phyloP scores from a whole-genome alignment of 1,140 invertebrate genomes.

The Bombus confusus region DNA sequence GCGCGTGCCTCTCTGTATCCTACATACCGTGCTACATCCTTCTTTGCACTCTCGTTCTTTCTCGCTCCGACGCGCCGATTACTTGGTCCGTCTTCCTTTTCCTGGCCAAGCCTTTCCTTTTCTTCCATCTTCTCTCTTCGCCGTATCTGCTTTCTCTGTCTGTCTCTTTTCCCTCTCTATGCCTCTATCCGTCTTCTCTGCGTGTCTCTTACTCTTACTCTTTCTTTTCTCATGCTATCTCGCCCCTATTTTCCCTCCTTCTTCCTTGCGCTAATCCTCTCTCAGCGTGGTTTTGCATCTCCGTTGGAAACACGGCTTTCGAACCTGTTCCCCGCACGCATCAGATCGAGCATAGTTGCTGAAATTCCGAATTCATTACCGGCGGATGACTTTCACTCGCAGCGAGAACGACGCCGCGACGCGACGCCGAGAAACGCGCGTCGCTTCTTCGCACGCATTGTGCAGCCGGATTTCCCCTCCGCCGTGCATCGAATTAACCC shows the following conservation, averaged over 20 bases:
- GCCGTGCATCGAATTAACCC: conserved; percentile 20
- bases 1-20: conserved; percentile 18
- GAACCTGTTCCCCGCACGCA: conserved; percentile 38
- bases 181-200: neutral
- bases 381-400: conserved; percentile 64
- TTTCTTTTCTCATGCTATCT: neutral
- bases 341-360: conserved; percentile 41
- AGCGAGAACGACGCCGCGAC: conserved; percentile 2
- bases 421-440: neutral
- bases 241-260: neutral
- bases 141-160: neutral
- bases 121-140: conserved; percentile 4
- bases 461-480: neutral
- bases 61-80: neutral
- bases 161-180: neutral
- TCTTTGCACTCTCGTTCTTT: neutral
- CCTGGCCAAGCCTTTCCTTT: conserved; percentile 20
- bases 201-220: neutral
- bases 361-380: conserved; percentile 69
- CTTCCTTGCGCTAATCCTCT: neutral
- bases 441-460: conserved; percentile 33
- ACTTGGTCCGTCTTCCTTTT: conserved; percentile 1
- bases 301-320: conserved; percentile 4
- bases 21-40: conserved; percentile 21
- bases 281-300: conserved; percentile 2